Percentiles rank a stretch among this genome's conserved stretches.
phyloP scores from a whole-genome alignment of 2,888 invertebrate species.

The Melolontha melolontha region DNA sequence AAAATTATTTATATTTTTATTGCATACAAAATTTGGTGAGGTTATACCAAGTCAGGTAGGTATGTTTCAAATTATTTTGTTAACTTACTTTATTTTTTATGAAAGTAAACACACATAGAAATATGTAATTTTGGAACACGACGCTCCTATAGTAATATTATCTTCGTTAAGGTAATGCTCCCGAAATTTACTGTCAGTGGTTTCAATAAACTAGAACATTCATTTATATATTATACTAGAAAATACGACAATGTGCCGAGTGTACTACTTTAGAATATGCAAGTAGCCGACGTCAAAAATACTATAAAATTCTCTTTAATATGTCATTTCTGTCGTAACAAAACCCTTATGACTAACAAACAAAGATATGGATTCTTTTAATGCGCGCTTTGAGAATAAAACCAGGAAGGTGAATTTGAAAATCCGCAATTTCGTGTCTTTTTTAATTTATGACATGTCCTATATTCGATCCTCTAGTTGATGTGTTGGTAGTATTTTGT shows the following conservation, averaged over 20 bases:
- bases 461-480: conserved; percentile 6
- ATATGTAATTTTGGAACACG: conserved; percentile 5
- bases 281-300: conserved; percentile 42
- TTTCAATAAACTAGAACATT: conserved; percentile 30
- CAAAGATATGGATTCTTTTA: conserved; percentile 53
- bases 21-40: no score
- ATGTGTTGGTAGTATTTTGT: conserved; percentile 8
- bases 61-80: no score
- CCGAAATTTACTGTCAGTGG: conserved; percentile 25
- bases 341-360: conserved; percentile 54
- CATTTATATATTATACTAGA: conserved; percentile 30
- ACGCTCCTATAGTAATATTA: conserved; percentile 3
- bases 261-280: conserved; percentile 19
- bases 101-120: background rate
- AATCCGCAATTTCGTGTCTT: conserved; percentile 39
- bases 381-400: conserved; percentile 51
- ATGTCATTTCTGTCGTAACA: conserved; percentile 51
- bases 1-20: no score
- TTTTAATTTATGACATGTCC: conserved; percentile 5
- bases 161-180: conserved; percentile 17
- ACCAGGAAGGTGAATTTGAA: conserved; percentile 54
- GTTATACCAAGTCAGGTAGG: no score
- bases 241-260: conserved; percentile 29
- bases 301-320: conserved; percentile 54
- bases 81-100: no score